Evolutionary conservation across 2,113 vertebrate genomes (phyloP).

Genomic region (Sclerurus mexicanus): DNA sequence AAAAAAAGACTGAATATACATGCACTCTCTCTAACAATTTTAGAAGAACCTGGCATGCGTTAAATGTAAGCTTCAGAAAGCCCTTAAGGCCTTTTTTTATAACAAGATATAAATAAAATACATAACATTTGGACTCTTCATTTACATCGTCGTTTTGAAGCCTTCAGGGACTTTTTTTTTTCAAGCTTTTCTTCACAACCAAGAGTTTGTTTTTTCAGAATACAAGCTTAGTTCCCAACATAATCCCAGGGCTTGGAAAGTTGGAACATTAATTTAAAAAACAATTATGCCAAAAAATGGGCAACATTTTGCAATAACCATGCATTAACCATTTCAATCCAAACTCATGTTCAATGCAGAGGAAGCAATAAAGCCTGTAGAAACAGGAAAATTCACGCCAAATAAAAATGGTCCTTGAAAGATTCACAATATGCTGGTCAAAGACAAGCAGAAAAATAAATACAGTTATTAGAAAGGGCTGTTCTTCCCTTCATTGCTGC

Average conservation of each 20-base stretch:
- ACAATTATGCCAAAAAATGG: not conserved
- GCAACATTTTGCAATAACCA: slow-evolving; percentile 12
- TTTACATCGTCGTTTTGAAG: not conserved
- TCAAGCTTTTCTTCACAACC: slow-evolving; percentile 31
- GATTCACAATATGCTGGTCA: not conserved
- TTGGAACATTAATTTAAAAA: slow-evolving; percentile 25
- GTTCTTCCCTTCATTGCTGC: not conserved
- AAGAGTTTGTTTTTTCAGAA: slow-evolving; percentile 21
- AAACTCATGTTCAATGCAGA: not conserved
- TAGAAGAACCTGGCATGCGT: not conserved
- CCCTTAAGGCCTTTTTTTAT: slow-evolving; percentile 13
- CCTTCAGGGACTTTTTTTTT: not conserved
- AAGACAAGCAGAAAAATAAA: not conserved
- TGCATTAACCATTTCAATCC: slow-evolving; percentile 12
- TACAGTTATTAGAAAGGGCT: not conserved
- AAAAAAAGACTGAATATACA: not conserved
- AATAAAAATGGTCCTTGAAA: not conserved
- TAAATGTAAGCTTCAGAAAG: slow-evolving; percentile 31
- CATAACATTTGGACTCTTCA: slow-evolving; percentile 18
- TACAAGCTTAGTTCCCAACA: not conserved
- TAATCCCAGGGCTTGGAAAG: slow-evolving; percentile 23
- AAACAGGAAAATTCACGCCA: not conserved
- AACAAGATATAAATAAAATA: slow-evolving; percentile 55
- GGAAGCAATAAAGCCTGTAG: not conserved
- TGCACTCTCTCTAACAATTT: not conserved